Conservation (phyloP, 2,113 vertebrate species). For the Maccullochella peelii region DNA sequence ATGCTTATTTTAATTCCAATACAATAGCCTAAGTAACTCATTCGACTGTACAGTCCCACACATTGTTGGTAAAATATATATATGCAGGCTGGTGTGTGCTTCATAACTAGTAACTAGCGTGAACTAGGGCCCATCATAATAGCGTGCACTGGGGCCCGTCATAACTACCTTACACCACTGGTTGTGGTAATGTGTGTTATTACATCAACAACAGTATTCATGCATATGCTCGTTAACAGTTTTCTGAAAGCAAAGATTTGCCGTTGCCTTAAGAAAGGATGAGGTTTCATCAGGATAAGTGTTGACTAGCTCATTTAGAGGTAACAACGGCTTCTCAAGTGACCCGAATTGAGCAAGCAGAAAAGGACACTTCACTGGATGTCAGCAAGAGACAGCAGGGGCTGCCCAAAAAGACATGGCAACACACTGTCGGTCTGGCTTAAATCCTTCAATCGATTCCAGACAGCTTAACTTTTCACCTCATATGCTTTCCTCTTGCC, state of each 20-base stretch:
- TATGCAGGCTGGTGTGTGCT: too few relatives aligned
- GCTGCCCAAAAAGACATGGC: conserved; percentile 13
- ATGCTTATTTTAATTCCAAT: too few relatives aligned
- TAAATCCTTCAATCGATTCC: conserved; percentile 46
- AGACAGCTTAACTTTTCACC: conserved; percentile 62
- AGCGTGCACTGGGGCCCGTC: too few relatives aligned
- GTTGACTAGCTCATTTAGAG: conserved; percentile 6
- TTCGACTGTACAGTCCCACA: too few relatives aligned
- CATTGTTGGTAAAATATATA: too few relatives aligned
- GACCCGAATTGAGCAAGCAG: conserved; percentile 14
- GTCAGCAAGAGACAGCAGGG: background rate
- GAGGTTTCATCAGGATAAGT: background rate
- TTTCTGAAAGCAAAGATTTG: conserved; percentile 38
- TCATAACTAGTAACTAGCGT: too few relatives aligned
- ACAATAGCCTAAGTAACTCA: too few relatives aligned
- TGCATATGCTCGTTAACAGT: conserved; percentile 31
- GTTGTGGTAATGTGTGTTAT: too few relatives aligned
- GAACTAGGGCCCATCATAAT: too few relatives aligned
- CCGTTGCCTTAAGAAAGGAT: conserved; percentile 3
- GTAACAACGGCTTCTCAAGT: background rate
- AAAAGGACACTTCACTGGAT: background rate
- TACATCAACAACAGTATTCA: background rate
- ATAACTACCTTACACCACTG: too few relatives aligned
- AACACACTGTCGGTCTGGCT: background rate
- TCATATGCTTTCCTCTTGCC: conserved; percentile 14